Conservation (phyloP, 2,888 invertebrate species). For the Cosmopolites sordidus region DNA sequence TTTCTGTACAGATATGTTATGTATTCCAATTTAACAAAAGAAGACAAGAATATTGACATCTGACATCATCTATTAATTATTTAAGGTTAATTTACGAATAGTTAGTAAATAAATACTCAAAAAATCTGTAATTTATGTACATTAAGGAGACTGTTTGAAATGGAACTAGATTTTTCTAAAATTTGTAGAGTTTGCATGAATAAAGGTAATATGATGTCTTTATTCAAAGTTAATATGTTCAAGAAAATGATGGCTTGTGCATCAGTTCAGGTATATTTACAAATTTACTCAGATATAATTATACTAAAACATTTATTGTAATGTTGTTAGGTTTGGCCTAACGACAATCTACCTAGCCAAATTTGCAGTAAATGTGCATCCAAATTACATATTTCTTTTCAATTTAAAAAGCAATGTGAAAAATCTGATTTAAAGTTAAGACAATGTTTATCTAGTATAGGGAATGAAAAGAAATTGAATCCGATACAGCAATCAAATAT, state of each 20-base stretch:
- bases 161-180: conserved; percentile 41
- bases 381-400: conserved; percentile 49
- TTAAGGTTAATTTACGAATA: no score
- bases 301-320: conserved; percentile 6
- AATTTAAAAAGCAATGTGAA: conserved; percentile 50
- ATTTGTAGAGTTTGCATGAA: conserved; percentile 48
- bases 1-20: no score
- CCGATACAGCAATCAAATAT: conserved; percentile 5
- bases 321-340: conserved; percentile 48
- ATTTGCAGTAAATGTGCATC: conserved; percentile 50
- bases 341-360: conserved; percentile 48
- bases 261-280: conserved; percentile 44
- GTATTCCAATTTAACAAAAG: no score
- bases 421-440: conserved; percentile 48
- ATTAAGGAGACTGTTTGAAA: neutral
- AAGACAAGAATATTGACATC: no score
- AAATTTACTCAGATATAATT: no score
- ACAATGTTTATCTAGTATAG: conserved; percentile 36
- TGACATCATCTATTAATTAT: no score
- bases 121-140: no score
- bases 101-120: no score
- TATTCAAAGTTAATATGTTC: conserved; percentile 49
- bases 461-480: conserved; percentile 11
- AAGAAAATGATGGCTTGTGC: conserved; percentile 51
- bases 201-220: conserved; percentile 47